Conservation (phyloP, 2,113 vertebrate genomes). For the Zosterops hypoxanthus region DNA sequence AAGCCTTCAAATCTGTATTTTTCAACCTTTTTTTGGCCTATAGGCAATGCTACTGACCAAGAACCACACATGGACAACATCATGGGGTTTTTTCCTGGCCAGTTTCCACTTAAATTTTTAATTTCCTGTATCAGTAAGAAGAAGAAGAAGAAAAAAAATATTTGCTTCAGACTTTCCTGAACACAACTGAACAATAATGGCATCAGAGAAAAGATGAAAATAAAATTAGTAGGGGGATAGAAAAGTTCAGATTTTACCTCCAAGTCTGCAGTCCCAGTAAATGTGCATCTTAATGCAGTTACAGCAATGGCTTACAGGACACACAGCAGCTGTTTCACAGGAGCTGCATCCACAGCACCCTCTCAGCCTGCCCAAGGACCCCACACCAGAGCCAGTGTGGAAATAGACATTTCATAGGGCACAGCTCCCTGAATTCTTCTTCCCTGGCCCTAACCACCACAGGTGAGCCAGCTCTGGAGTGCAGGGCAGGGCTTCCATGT, state of each 20-base stretch:
- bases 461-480: background rate
- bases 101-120: background rate
- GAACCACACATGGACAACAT: background rate
- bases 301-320: background rate
- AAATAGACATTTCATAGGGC: background rate
- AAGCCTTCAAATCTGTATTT: background rate
- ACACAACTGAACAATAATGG: background rate
- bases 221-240: background rate
- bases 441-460: background rate
- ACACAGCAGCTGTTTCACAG: background rate
- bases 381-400: accelerated
- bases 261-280: background rate
- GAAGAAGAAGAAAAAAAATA: accelerated
- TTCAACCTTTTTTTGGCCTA: background rate
- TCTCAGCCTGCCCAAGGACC: background rate
- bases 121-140: background rate
- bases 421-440: too few relatives aligned
- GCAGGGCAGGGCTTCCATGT: background rate
- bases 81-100: background rate
- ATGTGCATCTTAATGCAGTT: background rate
- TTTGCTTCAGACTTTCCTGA: background rate
- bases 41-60: background rate
- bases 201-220: background rate
- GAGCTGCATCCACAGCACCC: background rate
- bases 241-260: background rate